Conservation (phyloP, 2,888 invertebrate species). For the Mycalesis mineus region DNA sequence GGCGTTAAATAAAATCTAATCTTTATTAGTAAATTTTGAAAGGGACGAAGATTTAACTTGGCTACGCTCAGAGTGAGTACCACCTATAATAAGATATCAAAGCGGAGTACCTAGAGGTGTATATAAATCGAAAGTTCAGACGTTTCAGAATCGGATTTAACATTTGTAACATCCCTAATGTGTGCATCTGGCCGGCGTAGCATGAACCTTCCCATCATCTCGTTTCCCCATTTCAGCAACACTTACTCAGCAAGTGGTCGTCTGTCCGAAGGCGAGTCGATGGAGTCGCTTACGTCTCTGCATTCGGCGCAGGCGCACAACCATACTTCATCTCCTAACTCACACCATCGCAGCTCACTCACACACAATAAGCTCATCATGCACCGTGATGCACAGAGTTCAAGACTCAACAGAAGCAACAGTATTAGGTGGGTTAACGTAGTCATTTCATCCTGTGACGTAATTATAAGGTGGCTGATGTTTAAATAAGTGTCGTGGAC, state of each 20-base stretch:
- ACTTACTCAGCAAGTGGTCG: constrained; percentile 85
- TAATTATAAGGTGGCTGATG: neutral
- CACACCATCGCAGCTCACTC: constrained; percentile 82
- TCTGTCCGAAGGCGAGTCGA: constrained; percentile 93
- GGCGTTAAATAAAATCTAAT: too few species aligned
- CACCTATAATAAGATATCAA: too few species aligned
- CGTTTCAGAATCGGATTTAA: too few species aligned
- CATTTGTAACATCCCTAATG: too few species aligned
- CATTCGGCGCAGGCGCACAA: constrained; percentile 86
- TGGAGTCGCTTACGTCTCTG: constrained; percentile 88
- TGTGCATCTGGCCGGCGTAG: constrained; percentile 53
- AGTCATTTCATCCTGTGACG: constrained; percentile 5
- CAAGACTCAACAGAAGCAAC: constrained; percentile 91
- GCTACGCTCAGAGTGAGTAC: too few species aligned
- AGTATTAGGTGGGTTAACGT: constrained; percentile 87
- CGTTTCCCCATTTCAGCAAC: constrained; percentile 78
- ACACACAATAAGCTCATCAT: constrained; percentile 80
- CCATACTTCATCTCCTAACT: constrained; percentile 83
- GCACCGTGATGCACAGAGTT: constrained; percentile 78
- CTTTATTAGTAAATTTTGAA: too few species aligned
- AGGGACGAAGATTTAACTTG: too few species aligned
- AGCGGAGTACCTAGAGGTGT: too few species aligned
- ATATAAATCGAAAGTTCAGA: too few species aligned
- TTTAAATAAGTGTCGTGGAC: neutral
- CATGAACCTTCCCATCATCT: constrained; percentile 50